phyloP scores from a whole-genome alignment of 2,888 invertebrate species.

The Hemaris fuciformis region DNA sequence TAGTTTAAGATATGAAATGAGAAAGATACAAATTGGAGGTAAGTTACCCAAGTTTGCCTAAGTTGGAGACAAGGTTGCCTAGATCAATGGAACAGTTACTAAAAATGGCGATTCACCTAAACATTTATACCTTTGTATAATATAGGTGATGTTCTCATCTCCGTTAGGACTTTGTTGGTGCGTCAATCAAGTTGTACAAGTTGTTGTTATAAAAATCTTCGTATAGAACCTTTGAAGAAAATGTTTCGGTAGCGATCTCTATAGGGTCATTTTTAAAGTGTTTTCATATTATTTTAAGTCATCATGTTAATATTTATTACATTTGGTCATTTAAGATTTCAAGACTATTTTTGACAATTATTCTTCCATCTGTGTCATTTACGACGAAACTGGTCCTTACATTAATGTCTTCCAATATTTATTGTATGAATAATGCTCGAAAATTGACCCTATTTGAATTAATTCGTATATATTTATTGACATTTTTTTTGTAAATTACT shows the following conservation, averaged over 20 bases:
- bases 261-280: not conserved
- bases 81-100: not conserved
- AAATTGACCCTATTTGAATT: not conserved
- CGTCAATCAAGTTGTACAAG: not conserved
- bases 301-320: not conserved
- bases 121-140: not conserved
- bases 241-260: not conserved
- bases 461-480: not conserved
- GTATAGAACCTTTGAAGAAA: too few relatives aligned
- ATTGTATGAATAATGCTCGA: too few relatives aligned
- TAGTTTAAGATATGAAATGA: too few relatives aligned
- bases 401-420: not conserved
- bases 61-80: too few relatives aligned
- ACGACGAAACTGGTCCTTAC: too few relatives aligned
- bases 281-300: not conserved
- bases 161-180: not conserved
- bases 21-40: too few relatives aligned
- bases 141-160: not conserved
- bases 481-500: not conserved
- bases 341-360: not conserved
- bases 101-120: not conserved
- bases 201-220: too few relatives aligned
- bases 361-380: too few relatives aligned
- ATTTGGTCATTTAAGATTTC: not conserved
- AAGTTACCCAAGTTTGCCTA: too few relatives aligned